A percentile compares a stretch with the other conserved stretches of the same genome.
Conservation (phyloP, 2,113 vertebrate genomes). For the Dermatemys mawii region DNA sequence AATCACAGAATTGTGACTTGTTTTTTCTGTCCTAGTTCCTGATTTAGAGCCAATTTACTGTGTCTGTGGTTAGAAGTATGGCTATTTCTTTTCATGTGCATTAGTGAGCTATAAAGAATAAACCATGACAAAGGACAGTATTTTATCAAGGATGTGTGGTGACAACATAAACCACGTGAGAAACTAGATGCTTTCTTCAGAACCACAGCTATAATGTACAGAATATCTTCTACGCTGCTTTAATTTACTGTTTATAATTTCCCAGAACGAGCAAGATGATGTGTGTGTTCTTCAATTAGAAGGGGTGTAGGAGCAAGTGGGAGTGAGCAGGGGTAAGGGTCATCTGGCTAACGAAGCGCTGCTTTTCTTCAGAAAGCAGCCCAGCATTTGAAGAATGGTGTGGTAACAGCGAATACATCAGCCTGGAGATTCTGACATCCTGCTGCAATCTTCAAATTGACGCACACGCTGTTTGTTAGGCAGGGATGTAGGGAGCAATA, state of each 20-base stretch:
- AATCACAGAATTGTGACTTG: neutral
- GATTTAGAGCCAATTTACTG: neutral
- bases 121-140: neutral
- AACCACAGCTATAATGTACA: no score
- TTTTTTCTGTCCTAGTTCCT: neutral
- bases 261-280: neutral
- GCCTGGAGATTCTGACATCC: neutral
- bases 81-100: no score
- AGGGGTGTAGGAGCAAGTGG: no score
- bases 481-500: neutral
- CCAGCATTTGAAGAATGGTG: neutral
- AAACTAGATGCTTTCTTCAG: neutral
- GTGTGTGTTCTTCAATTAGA: neutral
- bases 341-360: neutral
- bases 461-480: neutral
- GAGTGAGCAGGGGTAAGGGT: neutral
- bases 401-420: neutral
- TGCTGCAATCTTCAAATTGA: neutral
- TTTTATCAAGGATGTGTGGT: neutral
- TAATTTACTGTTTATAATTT: no score
- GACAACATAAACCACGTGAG: neutral
- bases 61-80: no score
- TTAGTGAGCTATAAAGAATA: no score
- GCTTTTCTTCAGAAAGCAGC: neutral
- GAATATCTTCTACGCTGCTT: fast-evolving